Conservation (phyloP, 2,113 vertebrate genomes). For the Pseudorectes ferrugineus region DNA sequence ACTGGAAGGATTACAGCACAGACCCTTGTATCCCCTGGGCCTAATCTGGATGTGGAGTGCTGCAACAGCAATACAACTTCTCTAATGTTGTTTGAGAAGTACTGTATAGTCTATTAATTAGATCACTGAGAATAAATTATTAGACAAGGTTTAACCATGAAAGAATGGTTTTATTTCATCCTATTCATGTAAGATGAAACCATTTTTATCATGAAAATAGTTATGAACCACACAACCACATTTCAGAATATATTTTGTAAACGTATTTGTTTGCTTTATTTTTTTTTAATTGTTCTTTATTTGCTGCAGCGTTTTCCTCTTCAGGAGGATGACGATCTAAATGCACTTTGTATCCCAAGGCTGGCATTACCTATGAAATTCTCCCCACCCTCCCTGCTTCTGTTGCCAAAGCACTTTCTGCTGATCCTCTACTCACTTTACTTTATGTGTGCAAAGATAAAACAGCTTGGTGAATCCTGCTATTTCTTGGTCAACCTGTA, state of each 20-base stretch:
- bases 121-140: background rate
- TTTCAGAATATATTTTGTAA: background rate
- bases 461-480: background rate
- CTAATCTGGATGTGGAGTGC: background rate
- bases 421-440: background rate
- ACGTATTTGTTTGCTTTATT: background rate
- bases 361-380: background rate
- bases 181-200: background rate
- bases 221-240: background rate
- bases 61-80: background rate
- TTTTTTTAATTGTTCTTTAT: background rate
- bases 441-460: background rate
- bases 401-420: background rate
- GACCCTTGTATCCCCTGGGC: background rate
- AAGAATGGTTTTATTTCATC: background rate
- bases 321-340: background rate
- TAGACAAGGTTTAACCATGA: background rate
- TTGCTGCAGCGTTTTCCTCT: background rate
- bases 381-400: background rate
- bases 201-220: background rate
- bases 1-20: background rate
- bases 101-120: background rate
- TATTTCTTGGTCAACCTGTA: background rate
- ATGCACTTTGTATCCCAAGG: background rate
- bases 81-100: background rate